Evolutionary conservation across 2,888 invertebrate species (phyloP).

Genomic region (Leptarthrus brevirostris): DNA sequence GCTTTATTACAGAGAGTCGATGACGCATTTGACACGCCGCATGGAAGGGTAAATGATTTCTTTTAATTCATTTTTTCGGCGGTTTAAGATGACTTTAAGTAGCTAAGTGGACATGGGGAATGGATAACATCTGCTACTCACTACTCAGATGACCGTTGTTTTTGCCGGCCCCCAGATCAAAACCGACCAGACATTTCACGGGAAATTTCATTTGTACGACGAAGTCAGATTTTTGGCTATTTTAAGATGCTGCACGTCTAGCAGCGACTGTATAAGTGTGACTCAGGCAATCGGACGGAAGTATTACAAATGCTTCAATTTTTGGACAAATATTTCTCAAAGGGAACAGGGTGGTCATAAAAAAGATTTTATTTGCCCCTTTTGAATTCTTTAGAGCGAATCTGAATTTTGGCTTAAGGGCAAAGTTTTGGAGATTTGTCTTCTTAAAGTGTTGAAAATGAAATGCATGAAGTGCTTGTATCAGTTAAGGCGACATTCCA

Average conservation of each 20-base stretch:
- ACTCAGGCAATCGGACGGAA: too few relatives aligned
- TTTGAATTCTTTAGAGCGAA: too few relatives aligned
- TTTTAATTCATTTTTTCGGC: not conserved
- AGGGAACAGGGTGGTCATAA: too few relatives aligned
- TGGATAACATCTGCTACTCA: conserved; percentile 30
- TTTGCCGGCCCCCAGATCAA: not conserved
- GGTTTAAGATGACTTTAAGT: conserved; percentile 18
- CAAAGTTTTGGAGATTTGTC: too few relatives aligned
- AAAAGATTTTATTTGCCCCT: too few relatives aligned
- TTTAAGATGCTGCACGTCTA: not conserved
- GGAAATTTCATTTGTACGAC: conserved; percentile 20
- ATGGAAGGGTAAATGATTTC: conserved; percentile 1
- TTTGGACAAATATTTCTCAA: too few relatives aligned
- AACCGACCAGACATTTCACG: conserved; percentile 1
- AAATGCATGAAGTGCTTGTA: too few relatives aligned
- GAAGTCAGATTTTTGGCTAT: conserved; percentile 1
- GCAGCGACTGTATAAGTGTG: not conserved
- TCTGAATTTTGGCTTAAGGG: too few relatives aligned
- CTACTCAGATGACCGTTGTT: conserved; percentile 27
- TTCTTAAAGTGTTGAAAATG: too few relatives aligned
- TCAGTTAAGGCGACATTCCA: too few relatives aligned
- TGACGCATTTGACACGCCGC: conserved; percentile 36
- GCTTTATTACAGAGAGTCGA: conserved; percentile 30
- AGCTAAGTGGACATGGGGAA: conserved; percentile 29
- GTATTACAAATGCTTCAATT: too few relatives aligned